Evolutionary conservation across 1,140 invertebrate species (phyloP).

Genomic region (Protaetia brevitarsis): DNA sequence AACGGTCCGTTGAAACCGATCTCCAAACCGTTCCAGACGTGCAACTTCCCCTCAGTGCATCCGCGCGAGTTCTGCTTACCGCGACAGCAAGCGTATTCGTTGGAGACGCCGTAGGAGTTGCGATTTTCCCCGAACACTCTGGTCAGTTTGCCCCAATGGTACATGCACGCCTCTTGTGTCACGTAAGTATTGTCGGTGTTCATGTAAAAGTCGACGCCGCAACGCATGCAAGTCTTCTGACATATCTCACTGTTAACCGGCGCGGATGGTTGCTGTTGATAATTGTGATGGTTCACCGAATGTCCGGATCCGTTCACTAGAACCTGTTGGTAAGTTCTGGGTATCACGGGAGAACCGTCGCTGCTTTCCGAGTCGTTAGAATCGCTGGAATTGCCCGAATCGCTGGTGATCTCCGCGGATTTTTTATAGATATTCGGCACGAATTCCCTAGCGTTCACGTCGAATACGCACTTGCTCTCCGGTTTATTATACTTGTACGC

Average conservation of each 20-base stretch:
- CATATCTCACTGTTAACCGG: too few relatives aligned
- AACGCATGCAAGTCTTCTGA: slow-evolving; percentile 62
- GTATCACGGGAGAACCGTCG: slow-evolving; percentile 36
- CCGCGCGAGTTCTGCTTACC: slow-evolving; percentile 51
- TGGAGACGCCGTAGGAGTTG: not conserved
- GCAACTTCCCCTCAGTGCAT: slow-evolving; percentile 61
- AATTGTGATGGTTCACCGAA: not conserved
- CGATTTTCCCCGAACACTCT: slow-evolving; percentile 30
- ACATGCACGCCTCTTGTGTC: slow-evolving; percentile 65
- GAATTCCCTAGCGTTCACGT: slow-evolving; percentile 65
- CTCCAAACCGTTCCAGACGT: slow-evolving; percentile 71
- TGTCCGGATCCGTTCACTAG: not conserved
- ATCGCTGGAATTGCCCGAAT: slow-evolving; percentile 48
- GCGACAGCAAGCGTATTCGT: slow-evolving; percentile 55
- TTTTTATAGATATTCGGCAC: slow-evolving; percentile 49
- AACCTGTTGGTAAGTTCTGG: slow-evolving; percentile 33
- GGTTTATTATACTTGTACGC: slow-evolving; percentile 19
- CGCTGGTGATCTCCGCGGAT: slow-evolving; percentile 49
- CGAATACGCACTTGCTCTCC: slow-evolving; percentile 44
- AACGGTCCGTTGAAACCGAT: slow-evolving; percentile 69
- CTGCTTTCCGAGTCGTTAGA: slow-evolving; percentile 38
- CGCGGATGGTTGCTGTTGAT: not conserved
- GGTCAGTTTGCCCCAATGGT: slow-evolving; percentile 75
- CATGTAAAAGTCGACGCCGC: slow-evolving; percentile 67
- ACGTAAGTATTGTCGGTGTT: slow-evolving; percentile 65